Base-by-base conservation (phyloP, 2,113 vertebrate genomes). In the Ia io region DNA sequence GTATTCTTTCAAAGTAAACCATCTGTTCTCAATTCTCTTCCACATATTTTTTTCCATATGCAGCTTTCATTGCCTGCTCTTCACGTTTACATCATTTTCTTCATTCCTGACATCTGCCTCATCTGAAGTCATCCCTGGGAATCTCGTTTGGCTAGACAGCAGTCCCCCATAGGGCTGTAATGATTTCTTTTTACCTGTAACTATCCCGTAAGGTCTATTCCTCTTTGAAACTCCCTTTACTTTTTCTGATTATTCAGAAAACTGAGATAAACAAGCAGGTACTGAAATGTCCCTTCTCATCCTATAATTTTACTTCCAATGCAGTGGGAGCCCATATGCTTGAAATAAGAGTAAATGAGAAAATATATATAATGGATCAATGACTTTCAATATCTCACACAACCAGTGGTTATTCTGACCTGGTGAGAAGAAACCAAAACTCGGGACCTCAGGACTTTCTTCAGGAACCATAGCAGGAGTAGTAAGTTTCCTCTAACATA, bases 1-100 rank as follows among this genome's bases (percentile, higher is more conserved):
- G 32, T 79, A 56, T 74, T 67, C 49, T 87, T 84, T 79, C 42
- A 95, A 88, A 84, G 22, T 53, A 47, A 83, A 30, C 70, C 93
- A 95, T 71, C 49, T 91, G n/a, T 90, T 94, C 71, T 94, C 59
- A 63, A n/a, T 94, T 94, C 32, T 40, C 88, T 53, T 74, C 23
- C 32, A 63, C 35, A n/a, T 49, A 74, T 86, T 73, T 83, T 88
- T 93, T 25, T 23, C 74, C 30, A 71, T 67, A 85, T 65, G 78
- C 42, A 65, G 37, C 40, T 44, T 67, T 73, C 12, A 71, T 77
- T 82, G 59, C 5, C 40, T 23, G 42, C 1, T 84, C 16, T 37
- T 61, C 51, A 30, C 4, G 9, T 71, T 77, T 69, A 51, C 6
- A 51, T 77, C 13, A 70, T 84, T 42, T 23, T 35, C 35, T 89